Percentiles rank a stretch among this genome's conserved stretches.
Evolutionary conservation across 2,888 invertebrate genomes (phyloP).

Genomic region (Clusia tigrina): DNA sequence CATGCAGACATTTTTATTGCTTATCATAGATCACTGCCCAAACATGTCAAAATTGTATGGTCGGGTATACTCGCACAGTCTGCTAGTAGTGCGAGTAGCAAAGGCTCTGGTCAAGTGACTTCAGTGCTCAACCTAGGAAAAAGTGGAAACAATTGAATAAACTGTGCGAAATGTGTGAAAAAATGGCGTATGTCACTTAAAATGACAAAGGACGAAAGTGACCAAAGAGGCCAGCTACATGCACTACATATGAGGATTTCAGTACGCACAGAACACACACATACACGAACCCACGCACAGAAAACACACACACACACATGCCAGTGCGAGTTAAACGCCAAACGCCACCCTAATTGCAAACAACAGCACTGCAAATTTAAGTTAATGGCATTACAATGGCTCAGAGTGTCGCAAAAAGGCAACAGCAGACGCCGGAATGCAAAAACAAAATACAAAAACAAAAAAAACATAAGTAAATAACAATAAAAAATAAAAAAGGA

Average conservation of each 20-base stretch:
- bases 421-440: background rate
- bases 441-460: conserved; percentile 12
- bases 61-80: background rate
- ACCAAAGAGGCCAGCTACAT: conserved; percentile 28
- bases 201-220: conserved; percentile 36
- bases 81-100: background rate
- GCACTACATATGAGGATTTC: no score
- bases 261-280: background rate
- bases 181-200: conserved; percentile 36
- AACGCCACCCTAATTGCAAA: conserved; percentile 42
- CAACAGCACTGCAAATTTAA: conserved; percentile 38
- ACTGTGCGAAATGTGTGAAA: background rate
- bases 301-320: background rate
- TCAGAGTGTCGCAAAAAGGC: conserved; percentile 11
- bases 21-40: conserved; percentile 40
- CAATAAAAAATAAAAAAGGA: background rate
- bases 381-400: conserved; percentile 39
- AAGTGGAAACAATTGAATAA: conserved; percentile 17
- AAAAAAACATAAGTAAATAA: conserved; percentile 14
- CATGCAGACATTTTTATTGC: conserved; percentile 40
- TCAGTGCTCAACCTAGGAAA: background rate
- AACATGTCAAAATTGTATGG: conserved; percentile 26
- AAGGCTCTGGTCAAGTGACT: background rate
- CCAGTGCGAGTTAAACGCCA: background rate
- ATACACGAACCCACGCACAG: background rate